phyloP scores from a whole-genome alignment of 2,888 invertebrate species.

The Eupsilia transversa region DNA sequence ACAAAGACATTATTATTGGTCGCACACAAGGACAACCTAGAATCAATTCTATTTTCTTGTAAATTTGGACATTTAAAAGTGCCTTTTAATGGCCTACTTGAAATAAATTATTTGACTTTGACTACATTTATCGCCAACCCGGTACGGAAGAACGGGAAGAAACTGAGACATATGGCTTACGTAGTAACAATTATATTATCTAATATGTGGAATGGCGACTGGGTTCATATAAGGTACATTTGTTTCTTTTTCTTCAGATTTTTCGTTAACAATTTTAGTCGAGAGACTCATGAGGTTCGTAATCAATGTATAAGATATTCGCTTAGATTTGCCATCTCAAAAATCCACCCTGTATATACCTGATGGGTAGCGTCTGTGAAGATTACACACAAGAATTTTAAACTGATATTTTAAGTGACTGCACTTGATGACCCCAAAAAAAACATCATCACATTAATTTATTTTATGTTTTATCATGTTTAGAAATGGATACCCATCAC shows the following conservation, averaged over 20 bases:
- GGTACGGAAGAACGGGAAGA: neutral
- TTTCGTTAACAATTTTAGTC: neutral
- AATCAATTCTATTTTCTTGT: neutral
- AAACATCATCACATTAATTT: no score
- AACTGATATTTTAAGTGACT: no score
- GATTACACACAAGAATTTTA: no score
- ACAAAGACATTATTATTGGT: neutral
- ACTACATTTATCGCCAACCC: neutral
- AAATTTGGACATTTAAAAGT: neutral
- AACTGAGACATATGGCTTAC: neutral
- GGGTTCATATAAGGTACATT: neutral
- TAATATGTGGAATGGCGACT: neutral
- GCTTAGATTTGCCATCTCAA: neutral
- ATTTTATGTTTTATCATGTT: no score
- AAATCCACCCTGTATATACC: no score
- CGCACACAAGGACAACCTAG: neutral
- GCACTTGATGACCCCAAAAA: no score
- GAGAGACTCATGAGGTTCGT: no score
- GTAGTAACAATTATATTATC: neutral
- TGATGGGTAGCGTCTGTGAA: no score
- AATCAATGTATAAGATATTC: neutral
- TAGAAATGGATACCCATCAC: no score
- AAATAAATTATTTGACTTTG: neutral
- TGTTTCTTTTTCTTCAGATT: neutral
- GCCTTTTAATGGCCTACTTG: neutral